Conservation (phyloP, 1,140 invertebrate genomes). For the Solen grandis region DNA sequence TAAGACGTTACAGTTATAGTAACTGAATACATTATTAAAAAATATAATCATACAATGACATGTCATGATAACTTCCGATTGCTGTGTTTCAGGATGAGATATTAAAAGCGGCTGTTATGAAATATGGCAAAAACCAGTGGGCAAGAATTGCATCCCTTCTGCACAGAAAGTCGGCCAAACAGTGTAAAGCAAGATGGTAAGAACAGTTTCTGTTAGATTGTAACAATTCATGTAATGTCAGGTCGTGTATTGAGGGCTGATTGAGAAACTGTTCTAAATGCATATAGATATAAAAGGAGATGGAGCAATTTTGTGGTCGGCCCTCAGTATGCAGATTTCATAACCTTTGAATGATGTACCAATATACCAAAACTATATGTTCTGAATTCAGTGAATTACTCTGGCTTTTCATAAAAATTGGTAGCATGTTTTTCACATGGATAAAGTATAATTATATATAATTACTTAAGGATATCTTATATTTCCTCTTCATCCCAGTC, state of each 20-base stretch:
- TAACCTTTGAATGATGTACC: too few species aligned
- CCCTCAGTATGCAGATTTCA: not conserved
- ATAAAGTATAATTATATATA: too few species aligned
- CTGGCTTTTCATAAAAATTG: too few species aligned
- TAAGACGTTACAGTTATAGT: too few species aligned
- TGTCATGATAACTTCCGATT: not conserved
- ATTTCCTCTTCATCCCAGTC: too few species aligned
- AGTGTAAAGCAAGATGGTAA: conserved; percentile 99
- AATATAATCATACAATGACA: too few species aligned
- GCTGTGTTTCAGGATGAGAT: conserved; percentile 95
- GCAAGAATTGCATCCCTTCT: conserved; percentile 98
- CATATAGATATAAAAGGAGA: too few species aligned
- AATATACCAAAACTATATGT: too few species aligned
- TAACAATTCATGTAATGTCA: not conserved
- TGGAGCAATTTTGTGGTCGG: not conserved
- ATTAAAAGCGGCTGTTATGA: conserved; percentile 99
- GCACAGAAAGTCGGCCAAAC: conserved; percentile 99
- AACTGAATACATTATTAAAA: too few species aligned
- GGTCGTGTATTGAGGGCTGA: not conserved
- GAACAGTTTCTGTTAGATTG: not conserved
- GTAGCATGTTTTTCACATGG: too few species aligned
- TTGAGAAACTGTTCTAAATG: not conserved
- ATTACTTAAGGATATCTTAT: too few species aligned
- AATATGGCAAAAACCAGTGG: conserved; percentile 99
- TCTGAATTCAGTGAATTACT: too few species aligned